phyloP scores from a whole-genome alignment of 2,113 vertebrate genomes.

The Scophthalmus maximus region DNA sequence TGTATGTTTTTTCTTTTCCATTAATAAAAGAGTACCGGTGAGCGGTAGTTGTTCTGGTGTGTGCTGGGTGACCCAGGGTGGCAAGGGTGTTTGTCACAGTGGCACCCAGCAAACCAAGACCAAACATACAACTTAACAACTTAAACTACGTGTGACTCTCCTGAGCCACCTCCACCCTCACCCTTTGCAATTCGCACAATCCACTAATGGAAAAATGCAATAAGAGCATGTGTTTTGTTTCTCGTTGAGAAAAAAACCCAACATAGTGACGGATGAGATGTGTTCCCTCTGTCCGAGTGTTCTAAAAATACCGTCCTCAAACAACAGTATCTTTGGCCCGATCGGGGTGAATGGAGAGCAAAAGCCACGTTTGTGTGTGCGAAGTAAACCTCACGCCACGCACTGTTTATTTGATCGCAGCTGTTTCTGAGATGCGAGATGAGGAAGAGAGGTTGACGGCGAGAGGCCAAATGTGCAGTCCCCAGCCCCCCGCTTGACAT shows the following conservation, averaged over 20 bases:
- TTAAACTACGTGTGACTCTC: too few relatives aligned
- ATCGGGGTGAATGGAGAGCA: conserved; percentile 28
- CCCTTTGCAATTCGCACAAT: not conserved
- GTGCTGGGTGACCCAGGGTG: too few relatives aligned
- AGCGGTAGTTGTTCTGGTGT: too few relatives aligned
- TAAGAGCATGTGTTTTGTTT: conserved; percentile 28
- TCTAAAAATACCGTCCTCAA: conserved; percentile 66
- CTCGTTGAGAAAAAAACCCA: conserved; percentile 7
- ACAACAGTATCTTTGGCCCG: conserved; percentile 19
- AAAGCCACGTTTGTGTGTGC: conserved; percentile 47
- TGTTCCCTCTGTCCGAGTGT: conserved; percentile 12
- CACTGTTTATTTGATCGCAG: conserved; percentile 74
- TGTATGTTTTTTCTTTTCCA: too few relatives aligned
- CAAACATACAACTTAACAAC: too few relatives aligned
- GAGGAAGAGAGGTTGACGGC: conserved; percentile 47
- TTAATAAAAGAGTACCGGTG: too few relatives aligned
- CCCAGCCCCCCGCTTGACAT: conserved; percentile 46
- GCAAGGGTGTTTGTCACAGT: too few relatives aligned
- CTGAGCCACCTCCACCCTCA: too few relatives aligned
- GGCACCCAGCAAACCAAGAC: too few relatives aligned
- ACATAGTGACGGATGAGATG: conserved; percentile 23
- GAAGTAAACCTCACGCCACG: conserved; percentile 53
- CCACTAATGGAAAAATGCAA: not conserved
- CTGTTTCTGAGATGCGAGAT: conserved; percentile 64
- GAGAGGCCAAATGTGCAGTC: conserved; percentile 59